Percentiles rank a stretch among this genome's conserved stretches.
Evolutionary conservation across 2,113 vertebrate genomes (phyloP).

Genomic region (Platichthys stellatus): DNA sequence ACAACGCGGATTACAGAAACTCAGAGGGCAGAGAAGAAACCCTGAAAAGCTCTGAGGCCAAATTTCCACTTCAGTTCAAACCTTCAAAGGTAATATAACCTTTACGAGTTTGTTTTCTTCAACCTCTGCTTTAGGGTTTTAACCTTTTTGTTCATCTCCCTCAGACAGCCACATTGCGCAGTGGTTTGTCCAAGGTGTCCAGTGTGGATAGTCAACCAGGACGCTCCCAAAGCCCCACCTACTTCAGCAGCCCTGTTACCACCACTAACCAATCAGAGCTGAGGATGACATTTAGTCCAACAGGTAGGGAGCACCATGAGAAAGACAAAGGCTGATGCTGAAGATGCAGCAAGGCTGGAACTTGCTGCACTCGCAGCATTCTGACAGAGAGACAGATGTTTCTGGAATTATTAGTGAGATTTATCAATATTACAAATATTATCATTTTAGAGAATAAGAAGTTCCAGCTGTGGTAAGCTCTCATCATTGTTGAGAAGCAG

Average conservation of each 20-base stretch:
- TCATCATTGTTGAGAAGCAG: no score
- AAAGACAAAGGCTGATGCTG: not conserved
- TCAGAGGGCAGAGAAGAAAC: constrained; percentile 91
- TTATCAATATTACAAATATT: no score
- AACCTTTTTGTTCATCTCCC: not conserved
- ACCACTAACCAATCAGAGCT: constrained; percentile 91
- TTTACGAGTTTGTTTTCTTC: not conserved
- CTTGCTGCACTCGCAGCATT: no score
- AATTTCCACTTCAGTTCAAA: constrained; percentile 87
- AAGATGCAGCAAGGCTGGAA: not conserved
- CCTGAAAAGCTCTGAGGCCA: constrained; percentile 89
- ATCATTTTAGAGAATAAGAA: no score
- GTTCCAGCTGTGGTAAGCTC: no score
- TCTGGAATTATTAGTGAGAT: no score
- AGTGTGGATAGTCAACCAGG: constrained; percentile 88
- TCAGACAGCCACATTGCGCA: constrained; percentile 86
- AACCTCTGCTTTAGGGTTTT: not conserved
- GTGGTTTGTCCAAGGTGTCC: constrained; percentile 86
- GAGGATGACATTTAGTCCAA: constrained; percentile 83
- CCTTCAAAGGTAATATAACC: constrained; percentile 74
- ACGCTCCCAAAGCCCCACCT: constrained; percentile 80
- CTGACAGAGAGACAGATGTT: not conserved
- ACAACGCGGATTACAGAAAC: constrained; percentile 85
- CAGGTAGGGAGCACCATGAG: constrained; percentile 82
- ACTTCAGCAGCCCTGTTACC: constrained; percentile 86